Evolutionary conservation across 2,797 vertebrate genomes (phyloP).

Genomic region (Argyrosomus regius): DNA sequence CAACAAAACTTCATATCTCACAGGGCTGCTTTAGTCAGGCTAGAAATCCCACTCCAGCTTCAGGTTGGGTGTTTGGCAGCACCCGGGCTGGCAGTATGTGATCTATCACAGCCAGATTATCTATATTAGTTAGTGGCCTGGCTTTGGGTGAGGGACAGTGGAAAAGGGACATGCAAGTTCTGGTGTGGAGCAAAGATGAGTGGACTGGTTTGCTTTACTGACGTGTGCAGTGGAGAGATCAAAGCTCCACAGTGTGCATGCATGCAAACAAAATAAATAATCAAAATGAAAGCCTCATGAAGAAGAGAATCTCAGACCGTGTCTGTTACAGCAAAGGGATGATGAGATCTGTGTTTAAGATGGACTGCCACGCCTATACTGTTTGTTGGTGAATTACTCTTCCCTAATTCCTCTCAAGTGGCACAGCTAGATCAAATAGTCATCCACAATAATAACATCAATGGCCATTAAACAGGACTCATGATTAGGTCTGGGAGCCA

Average conservation of each 20-base stretch:
- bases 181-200: slow-evolving; percentile 36
- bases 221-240: slow-evolving; percentile 34
- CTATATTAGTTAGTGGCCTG: slow-evolving; percentile 55
- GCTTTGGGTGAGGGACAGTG: slow-evolving; percentile 28
- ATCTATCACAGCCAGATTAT: slow-evolving; percentile 70
- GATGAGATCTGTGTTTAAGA: slow-evolving; percentile 46
- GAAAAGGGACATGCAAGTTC: slow-evolving; percentile 19
- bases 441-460: slow-evolving; percentile 73
- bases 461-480: slow-evolving; percentile 68
- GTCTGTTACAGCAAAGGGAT: slow-evolving; percentile 23
- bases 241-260: slow-evolving; percentile 25
- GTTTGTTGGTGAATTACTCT: slow-evolving; percentile 63
- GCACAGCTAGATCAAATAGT: slow-evolving; percentile 67
- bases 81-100: slow-evolving; percentile 48
- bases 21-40: slow-evolving; percentile 29
- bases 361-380: slow-evolving; percentile 26
- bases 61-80: slow-evolving; percentile 54
- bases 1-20: slow-evolving; percentile 23
- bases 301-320: slow-evolving; percentile 13
- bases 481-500: slow-evolving; percentile 69
- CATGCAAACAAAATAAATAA: slow-evolving; percentile 40
- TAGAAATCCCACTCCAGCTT: slow-evolving; percentile 33
- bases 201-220: slow-evolving; percentile 41
- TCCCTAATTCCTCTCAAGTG: slow-evolving; percentile 65
- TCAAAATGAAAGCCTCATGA: slow-evolving; percentile 39